Percentiles rank a stretch among this genome's conserved stretches.
Evolutionary conservation across 92 coral and sea anemone genomes (phyloP).

Genomic region (Parazoanthus swiftii): DNA sequence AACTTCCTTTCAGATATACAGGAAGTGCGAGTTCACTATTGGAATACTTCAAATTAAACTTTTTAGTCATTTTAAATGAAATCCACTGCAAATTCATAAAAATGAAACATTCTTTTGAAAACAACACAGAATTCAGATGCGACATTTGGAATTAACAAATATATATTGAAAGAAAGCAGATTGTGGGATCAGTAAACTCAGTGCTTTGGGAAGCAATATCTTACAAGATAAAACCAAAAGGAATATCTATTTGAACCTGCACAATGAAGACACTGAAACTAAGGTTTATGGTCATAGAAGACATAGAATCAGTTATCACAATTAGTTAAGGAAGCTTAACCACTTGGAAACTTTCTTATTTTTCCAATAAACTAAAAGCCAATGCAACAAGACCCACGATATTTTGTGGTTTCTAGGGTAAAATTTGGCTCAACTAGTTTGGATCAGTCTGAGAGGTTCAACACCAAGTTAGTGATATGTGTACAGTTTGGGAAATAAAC

Average conservation of each 20-base stretch:
- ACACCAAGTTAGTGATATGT: slow-evolving; percentile 48
- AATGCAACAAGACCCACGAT: slow-evolving; percentile 34
- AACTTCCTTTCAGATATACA: background rate
- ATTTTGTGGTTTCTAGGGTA: slow-evolving; percentile 81
- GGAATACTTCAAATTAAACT: background rate
- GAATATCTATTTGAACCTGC: background rate
- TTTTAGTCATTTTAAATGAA: background rate
- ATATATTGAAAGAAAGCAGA: background rate
- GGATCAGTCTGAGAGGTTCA: slow-evolving; percentile 59
- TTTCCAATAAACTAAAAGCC: slow-evolving; percentile 42
- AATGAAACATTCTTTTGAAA: background rate
- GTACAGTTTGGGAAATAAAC: slow-evolving; percentile 70
- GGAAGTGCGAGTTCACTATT: background rate
- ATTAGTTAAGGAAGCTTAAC: slow-evolving; percentile 3
- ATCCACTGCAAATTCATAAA: background rate
- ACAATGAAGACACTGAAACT: background rate
- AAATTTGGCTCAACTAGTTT: slow-evolving; percentile 58
- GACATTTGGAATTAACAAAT: background rate
- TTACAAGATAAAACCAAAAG: background rate
- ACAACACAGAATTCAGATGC: background rate
- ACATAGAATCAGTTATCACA: background rate
- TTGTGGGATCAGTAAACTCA: background rate
- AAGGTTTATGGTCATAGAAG: slow-evolving; percentile 19
- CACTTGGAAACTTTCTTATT: slow-evolving; percentile 20
- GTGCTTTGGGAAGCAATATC: background rate